Percentiles rank a stretch among this genome's conserved stretches.
Evolutionary conservation across 1,140 invertebrate genomes (phyloP).

Genomic region (Cyclina sinensis): DNA sequence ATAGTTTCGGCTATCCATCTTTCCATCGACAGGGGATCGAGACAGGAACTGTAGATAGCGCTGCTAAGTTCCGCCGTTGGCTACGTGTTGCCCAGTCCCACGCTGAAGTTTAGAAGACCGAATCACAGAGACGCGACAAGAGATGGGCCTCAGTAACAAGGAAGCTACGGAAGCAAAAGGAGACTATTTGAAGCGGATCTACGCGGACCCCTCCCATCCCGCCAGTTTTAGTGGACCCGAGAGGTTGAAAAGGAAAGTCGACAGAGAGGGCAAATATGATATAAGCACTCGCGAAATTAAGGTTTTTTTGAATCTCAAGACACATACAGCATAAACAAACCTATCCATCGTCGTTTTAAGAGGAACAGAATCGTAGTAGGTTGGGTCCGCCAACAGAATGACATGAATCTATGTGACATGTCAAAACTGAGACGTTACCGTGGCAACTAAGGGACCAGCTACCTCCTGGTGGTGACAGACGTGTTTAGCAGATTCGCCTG

Average conservation of each 20-base stretch:
- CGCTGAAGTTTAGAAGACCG: background rate
- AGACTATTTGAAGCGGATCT: background rate
- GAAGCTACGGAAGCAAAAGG: background rate
- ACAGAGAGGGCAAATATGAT: conserved; percentile 17
- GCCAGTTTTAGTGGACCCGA: conserved; percentile 5
- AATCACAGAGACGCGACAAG: no score
- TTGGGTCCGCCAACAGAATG: background rate
- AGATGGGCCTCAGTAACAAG: background rate
- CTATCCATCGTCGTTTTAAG: background rate
- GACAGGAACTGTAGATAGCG: background rate
- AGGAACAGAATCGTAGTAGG: background rate
- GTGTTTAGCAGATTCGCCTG: background rate
- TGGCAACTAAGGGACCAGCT: no score
- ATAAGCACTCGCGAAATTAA: background rate
- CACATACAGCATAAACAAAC: background rate
- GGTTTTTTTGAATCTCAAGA: background rate
- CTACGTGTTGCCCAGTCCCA: conserved; percentile 4
- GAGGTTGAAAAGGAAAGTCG: background rate
- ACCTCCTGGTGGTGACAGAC: background rate
- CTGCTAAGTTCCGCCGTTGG: conserved; percentile 6
- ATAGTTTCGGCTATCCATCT: background rate
- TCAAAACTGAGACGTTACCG: conserved; percentile 17
- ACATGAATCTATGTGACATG: no score
- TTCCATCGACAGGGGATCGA: background rate
- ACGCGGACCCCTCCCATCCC: background rate